A percentile compares a stretch with the other conserved stretches of the same genome.
phyloP scores from a whole-genome alignment of 2,113 vertebrate genomes.

The Myotis lucifugus region DNA sequence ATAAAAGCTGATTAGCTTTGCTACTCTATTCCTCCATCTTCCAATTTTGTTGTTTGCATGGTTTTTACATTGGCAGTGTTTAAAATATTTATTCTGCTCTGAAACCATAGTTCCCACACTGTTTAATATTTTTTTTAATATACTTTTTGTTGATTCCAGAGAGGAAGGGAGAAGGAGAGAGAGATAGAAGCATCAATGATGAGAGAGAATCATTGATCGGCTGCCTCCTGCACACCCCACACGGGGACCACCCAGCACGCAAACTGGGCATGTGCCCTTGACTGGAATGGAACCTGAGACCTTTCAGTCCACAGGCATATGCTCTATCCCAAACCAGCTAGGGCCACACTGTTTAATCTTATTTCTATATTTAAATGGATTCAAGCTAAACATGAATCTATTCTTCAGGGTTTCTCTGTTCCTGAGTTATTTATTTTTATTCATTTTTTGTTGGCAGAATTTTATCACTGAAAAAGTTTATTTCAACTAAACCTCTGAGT shows the following conservation, averaged over 20 bases:
- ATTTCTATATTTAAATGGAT: neutral
- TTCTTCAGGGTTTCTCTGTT: slow-evolving; percentile 25
- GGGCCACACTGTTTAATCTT: neutral
- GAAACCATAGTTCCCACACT: neutral
- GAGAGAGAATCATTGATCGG: too few relatives aligned
- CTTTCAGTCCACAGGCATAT: too few relatives aligned
- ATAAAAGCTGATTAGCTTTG: slow-evolving; percentile 10
- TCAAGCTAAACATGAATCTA: neutral
- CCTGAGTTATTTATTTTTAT: slow-evolving; percentile 2
- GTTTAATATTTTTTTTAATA: neutral
- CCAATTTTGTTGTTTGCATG: slow-evolving; percentile 17
- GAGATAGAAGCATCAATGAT: too few relatives aligned
- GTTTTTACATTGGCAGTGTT: neutral
- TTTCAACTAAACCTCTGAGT: slow-evolving; percentile 31
- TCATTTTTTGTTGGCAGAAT: neutral
- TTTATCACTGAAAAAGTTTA: neutral
- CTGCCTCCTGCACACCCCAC: too few relatives aligned
- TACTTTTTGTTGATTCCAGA: too few relatives aligned
- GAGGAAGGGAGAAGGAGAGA: too few relatives aligned
- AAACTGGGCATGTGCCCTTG: too few relatives aligned
- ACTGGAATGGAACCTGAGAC: too few relatives aligned
- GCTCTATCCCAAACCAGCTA: too few relatives aligned
- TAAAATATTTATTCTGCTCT: slow-evolving; percentile 46
- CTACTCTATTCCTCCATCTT: neutral
- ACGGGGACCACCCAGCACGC: too few relatives aligned